Percentiles rank a stretch among this genome's conserved stretches.
These are phyloP conservation scores for Hydrocynus forskahlii DNA, from an alignment of 2,797 vertebrate genomes.

Conservation along the genomic window DNA sequence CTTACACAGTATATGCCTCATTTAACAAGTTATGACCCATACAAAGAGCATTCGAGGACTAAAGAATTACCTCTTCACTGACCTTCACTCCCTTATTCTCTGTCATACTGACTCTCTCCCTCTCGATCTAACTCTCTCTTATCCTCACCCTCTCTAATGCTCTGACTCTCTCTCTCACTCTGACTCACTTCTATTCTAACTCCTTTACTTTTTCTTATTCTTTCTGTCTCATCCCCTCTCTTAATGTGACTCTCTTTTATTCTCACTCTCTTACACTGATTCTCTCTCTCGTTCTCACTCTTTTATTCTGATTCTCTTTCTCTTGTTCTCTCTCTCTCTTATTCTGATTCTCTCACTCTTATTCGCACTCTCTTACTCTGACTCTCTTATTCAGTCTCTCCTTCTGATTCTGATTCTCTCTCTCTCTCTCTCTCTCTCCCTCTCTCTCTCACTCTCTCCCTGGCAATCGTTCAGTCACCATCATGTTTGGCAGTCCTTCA, in stretches of 20 bases:
- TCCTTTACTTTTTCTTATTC: not conserved
- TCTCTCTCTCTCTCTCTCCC: not conserved
- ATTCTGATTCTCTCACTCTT: not conserved
- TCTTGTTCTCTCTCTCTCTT: not conserved
- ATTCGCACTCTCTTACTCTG: not conserved
- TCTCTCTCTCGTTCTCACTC: not conserved
- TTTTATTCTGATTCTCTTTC: not conserved
- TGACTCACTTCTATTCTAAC: not conserved
- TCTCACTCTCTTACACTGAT: not conserved
- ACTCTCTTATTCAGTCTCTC: too few species aligned
- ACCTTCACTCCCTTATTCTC: not conserved
- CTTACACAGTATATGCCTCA: not conserved
- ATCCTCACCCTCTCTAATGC: too few species aligned
- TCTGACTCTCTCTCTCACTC: not conserved
- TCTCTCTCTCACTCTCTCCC: not conserved
- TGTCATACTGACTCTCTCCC: too few species aligned
- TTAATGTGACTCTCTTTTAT: not conserved
- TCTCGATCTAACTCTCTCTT: not conserved
- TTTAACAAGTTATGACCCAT: not conserved
- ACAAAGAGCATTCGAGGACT: not conserved
- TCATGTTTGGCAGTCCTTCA: slow-evolving; percentile 39
- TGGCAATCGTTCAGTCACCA: slow-evolving; percentile 17
- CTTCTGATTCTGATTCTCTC: not conserved
- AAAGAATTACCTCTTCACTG: not conserved
- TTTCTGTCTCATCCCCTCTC: not conserved